phyloP scores from a whole-genome alignment of 2,113 vertebrate genomes.

The Sylvia atricapilla region DNA sequence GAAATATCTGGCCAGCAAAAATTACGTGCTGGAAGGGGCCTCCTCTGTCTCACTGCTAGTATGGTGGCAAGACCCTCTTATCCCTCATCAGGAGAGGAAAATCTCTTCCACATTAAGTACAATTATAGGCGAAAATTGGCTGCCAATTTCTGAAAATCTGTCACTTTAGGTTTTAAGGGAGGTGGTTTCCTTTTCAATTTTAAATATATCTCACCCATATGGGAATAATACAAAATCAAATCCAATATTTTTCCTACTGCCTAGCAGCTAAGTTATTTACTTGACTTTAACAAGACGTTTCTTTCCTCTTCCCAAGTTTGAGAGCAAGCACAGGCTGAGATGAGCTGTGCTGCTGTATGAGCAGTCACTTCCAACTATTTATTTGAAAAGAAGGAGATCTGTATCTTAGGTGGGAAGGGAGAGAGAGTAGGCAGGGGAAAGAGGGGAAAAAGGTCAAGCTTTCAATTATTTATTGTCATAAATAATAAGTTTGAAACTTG shows the following conservation, averaged over 20 bases:
- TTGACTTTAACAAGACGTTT: conserved; percentile 55
- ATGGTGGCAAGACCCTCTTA: conserved; percentile 48
- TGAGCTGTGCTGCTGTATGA: conserved; percentile 1
- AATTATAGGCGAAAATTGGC: conserved; percentile 50
- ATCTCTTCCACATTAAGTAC: conserved; percentile 32
- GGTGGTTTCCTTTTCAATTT: conserved; percentile 52
- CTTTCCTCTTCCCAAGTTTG: conserved; percentile 30
- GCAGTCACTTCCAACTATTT: conserved; percentile 5
- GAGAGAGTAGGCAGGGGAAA: neutral
- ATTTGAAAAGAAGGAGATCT: conserved; percentile 58
- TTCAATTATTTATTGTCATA: conserved; percentile 14
- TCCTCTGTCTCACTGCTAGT: neutral
- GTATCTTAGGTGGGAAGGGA: conserved; percentile 12
- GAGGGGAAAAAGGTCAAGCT: conserved; percentile 20
- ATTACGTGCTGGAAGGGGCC: neutral
- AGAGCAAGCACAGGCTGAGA: conserved; percentile 35
- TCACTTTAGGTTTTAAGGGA: conserved; percentile 54
- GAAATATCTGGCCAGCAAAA: neutral
- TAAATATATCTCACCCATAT: conserved; percentile 54
- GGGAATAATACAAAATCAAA: conserved; percentile 60
- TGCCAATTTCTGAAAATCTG: conserved; percentile 50
- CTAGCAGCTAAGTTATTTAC: conserved; percentile 64
- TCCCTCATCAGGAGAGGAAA: conserved; percentile 52
- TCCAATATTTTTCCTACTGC: conserved; percentile 62
- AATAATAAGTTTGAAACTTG: conserved; percentile 27